Percentiles rank a stretch among this genome's conserved stretches.
phyloP scores from a whole-genome alignment of 30 jellyfish, hydroid and myxozoan species.

The Hydractinia symbiolongicarpus region DNA sequence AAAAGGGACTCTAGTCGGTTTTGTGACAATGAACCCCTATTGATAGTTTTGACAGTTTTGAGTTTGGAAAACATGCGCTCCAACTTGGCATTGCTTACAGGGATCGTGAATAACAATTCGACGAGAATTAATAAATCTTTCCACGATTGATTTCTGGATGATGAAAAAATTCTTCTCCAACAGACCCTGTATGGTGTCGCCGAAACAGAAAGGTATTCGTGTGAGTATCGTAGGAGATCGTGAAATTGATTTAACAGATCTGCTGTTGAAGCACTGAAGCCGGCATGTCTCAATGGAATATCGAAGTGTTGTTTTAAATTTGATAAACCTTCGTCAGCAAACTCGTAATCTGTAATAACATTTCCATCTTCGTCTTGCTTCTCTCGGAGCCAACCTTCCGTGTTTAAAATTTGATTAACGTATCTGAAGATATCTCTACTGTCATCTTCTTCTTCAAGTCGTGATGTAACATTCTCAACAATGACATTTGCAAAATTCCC shows the following conservation, averaged over 20 bases:
- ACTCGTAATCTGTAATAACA: slow-evolving; percentile 9
- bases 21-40: slow-evolving; percentile 11
- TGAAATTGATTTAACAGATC: too few species aligned
- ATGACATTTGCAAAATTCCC: too few species aligned
- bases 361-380: slow-evolving; percentile 4
- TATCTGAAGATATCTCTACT: background rate
- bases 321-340: slow-evolving; percentile 19
- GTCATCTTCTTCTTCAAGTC: slow-evolving; percentile 21
- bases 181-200: too few species aligned
- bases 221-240: too few species aligned
- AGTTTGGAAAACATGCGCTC: slow-evolving; percentile 30
- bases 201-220: background rate
- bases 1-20: slow-evolving; percentile 8
- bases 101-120: slow-evolving; percentile 14
- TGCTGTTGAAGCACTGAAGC: background rate
- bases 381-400: slow-evolving; percentile 21
- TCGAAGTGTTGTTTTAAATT: slow-evolving; percentile 5
- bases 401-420: background rate
- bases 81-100: slow-evolving; percentile 29
- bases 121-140: too few species aligned
- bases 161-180: background rate
- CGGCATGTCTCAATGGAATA: slow-evolving; percentile 26
- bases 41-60: slow-evolving; percentile 13
- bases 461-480: too few species aligned
- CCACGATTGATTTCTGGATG: too few species aligned